Evolutionary conservation across 2,797 vertebrate genomes (phyloP).

Genomic region (Fringilla coelebs): DNA sequence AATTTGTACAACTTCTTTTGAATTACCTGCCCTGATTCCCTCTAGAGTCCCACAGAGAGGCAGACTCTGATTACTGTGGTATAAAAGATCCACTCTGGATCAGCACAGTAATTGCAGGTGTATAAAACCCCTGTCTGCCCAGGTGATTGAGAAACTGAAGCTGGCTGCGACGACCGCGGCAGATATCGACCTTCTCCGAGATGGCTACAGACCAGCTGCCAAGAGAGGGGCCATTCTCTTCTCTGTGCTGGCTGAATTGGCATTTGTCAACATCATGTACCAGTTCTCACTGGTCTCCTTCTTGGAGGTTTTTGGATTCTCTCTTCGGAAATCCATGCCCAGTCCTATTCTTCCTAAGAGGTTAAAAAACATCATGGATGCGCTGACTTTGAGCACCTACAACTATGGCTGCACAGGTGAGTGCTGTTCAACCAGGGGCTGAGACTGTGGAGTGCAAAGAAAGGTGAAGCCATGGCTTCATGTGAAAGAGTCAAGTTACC

Average conservation of each 20-base stretch:
- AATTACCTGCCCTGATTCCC: not conserved
- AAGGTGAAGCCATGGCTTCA: not conserved
- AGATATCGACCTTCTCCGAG: slow-evolving; percentile 89
- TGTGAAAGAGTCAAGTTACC: not conserved
- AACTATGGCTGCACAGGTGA: slow-evolving; percentile 95
- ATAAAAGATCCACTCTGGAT: not conserved
- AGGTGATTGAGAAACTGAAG: slow-evolving; percentile 93
- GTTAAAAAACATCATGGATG: slow-evolving; percentile 88
- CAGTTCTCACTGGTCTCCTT: slow-evolving; percentile 93
- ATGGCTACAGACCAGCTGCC: slow-evolving; percentile 92
- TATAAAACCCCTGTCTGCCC: not conserved
- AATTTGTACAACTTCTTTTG: not conserved
- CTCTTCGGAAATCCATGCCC: slow-evolving; percentile 86
- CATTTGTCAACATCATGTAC: slow-evolving; percentile 94
- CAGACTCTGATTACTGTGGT: not conserved
- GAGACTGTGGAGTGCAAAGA: not conserved
- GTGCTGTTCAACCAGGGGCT: not conserved
- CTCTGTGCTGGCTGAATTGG: slow-evolving; percentile 94
- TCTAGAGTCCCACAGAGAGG: not conserved
- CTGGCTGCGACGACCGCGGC: slow-evolving; percentile 83
- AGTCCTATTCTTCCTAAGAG: slow-evolving; percentile 80
- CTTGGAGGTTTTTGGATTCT: slow-evolving; percentile 88
- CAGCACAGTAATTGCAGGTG: not conserved
- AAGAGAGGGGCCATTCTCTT: slow-evolving; percentile 91
- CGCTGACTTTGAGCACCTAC: slow-evolving; percentile 89